A percentile compares a stretch with the other conserved stretches of the same genome.
Evolutionary conservation across 2,888 invertebrate genomes (phyloP).

Genomic region (Pristionchus mayeri): DNA sequence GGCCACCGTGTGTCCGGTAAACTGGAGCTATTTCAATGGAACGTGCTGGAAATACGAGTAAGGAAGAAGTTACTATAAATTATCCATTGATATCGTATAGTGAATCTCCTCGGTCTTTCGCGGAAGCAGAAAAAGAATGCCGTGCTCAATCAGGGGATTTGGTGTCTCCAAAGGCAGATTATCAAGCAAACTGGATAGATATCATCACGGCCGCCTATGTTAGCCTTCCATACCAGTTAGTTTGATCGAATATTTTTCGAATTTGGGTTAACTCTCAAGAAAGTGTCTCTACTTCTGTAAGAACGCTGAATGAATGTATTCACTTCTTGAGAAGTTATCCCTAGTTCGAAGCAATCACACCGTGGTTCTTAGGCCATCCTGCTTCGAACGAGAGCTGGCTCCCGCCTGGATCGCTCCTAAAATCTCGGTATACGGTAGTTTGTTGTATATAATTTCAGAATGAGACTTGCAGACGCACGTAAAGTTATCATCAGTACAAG

Average conservation of each 20-base stretch:
- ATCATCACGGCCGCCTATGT: not conserved
- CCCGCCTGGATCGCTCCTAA: conserved; percentile 37
- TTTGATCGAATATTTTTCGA: not conserved
- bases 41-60: not conserved
- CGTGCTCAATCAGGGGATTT: not conserved
- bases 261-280: not conserved
- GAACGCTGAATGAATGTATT: too few relatives aligned
- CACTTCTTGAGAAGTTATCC: too few relatives aligned
- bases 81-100: not conserved
- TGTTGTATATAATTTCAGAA: not conserved
- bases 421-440: conserved; percentile 24
- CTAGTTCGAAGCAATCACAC: too few relatives aligned
- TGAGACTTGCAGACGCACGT: not conserved
- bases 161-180: conserved; percentile 1
- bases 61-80: not conserved
- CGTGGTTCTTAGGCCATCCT: conserved; percentile 7
- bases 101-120: not conserved
- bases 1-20: not conserved
- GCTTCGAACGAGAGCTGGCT: conserved; percentile 31
- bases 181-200: not conserved
- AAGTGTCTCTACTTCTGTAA: too few relatives aligned
- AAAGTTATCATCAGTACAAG: conserved; percentile 13
- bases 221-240: conserved; percentile 27
- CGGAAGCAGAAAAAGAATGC: not conserved
- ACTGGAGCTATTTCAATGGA: conserved; percentile 3